Evolutionary conservation across 1,140 invertebrate species (phyloP).

Genomic region (Mya arenaria): DNA sequence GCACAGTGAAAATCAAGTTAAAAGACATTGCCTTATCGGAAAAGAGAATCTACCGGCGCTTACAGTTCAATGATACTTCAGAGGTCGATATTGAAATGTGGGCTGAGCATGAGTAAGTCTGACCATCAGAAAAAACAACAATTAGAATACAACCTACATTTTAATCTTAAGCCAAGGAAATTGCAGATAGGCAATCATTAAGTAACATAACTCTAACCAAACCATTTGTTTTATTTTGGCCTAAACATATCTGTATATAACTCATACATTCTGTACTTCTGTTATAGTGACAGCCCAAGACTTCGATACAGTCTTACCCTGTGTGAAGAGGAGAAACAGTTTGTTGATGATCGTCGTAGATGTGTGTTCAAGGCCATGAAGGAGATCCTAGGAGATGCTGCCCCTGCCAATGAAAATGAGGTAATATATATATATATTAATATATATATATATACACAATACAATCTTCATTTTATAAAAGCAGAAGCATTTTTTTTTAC

Average conservation of each 20-base stretch:
- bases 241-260: not conserved
- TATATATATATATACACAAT: too few relatives aligned
- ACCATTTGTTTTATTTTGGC: not conserved
- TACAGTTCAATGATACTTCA: constrained; percentile 72
- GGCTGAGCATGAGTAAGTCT: constrained; percentile 70
- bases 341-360: constrained; percentile 73
- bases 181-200: too few relatives aligned
- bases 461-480: too few relatives aligned
- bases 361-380: constrained; percentile 77
- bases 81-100: constrained; percentile 73
- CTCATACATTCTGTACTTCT: too few relatives aligned
- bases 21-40: constrained; percentile 54
- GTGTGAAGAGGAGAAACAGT: constrained; percentile 81
- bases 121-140: too few relatives aligned
- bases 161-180: too few relatives aligned
- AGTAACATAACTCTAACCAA: not conserved
- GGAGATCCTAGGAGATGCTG: constrained; percentile 73
- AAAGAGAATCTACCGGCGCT: constrained; percentile 45
- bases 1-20: constrained; percentile 55
- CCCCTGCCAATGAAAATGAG: constrained; percentile 74
- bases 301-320: constrained; percentile 75
- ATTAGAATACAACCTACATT: too few relatives aligned
- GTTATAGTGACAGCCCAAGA: constrained; percentile 51
- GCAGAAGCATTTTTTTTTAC: too few relatives aligned
- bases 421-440: too few relatives aligned